phyloP scores from a whole-genome alignment of 2,888 invertebrate genomes.

The Heliconius charithonia region DNA sequence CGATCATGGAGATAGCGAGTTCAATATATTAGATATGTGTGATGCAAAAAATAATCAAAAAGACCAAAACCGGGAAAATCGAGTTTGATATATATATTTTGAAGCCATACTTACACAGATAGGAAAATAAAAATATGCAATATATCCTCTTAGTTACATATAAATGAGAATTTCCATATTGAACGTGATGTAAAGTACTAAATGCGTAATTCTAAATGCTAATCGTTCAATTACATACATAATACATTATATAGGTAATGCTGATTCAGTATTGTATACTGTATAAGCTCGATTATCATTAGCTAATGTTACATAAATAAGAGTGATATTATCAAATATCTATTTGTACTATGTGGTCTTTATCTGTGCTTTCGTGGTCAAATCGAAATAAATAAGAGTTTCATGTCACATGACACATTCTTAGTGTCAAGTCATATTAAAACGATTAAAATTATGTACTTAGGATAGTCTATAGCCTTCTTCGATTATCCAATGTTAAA shows the following conservation, averaged over 20 bases:
- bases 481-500: too few relatives aligned
- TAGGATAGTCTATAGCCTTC: too few relatives aligned
- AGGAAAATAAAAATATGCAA: background rate
- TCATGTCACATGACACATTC: too few relatives aligned
- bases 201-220: constrained; percentile 27
- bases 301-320: constrained; percentile 17
- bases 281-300: constrained; percentile 11
- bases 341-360: background rate
- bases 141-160: constrained; percentile 5
- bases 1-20: background rate
- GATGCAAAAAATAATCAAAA: background rate
- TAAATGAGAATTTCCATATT: constrained; percentile 16
- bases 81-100: background rate
- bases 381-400: background rate
- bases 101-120: background rate
- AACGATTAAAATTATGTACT: too few relatives aligned
- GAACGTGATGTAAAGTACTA: constrained; percentile 15
- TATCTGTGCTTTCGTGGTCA: background rate
- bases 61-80: background rate
- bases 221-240: constrained; percentile 23
- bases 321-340: background rate
- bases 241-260: constrained; percentile 9
- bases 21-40: background rate
- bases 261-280: constrained; percentile 10
- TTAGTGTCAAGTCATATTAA: too few relatives aligned